A percentile compares a stretch with the other conserved stretches of the same genome.
These are phyloP conservation scores for Agrochola lota DNA, from an alignment of 2,888 invertebrate species.

Conservation along the genomic window DNA sequence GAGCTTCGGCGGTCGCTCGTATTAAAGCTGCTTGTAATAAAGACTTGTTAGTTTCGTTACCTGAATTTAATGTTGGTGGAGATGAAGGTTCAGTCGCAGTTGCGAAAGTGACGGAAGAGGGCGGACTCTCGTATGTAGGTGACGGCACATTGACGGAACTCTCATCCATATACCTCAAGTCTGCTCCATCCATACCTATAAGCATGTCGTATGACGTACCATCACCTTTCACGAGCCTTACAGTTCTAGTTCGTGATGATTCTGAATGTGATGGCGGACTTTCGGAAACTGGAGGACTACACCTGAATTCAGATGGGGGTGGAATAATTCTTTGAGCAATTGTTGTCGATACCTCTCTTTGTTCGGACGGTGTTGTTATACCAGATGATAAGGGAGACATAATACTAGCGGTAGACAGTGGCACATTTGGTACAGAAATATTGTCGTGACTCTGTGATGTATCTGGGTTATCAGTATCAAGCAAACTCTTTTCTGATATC, in stretches of 20 bases:
- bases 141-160: slow-evolving; percentile 95
- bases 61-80: slow-evolving; percentile 88
- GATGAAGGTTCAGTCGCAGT: slow-evolving; percentile 92
- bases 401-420: slow-evolving; percentile 79
- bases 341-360: slow-evolving; percentile 86
- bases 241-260: slow-evolving; percentile 89
- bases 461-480: slow-evolving; percentile 91
- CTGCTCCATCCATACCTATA: slow-evolving; percentile 95
- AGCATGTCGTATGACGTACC: slow-evolving; percentile 94
- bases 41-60: slow-evolving; percentile 91
- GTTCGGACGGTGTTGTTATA: slow-evolving; percentile 85
- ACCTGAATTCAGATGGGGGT: slow-evolving; percentile 93
- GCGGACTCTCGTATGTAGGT: slow-evolving; percentile 94
- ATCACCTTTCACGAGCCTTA: slow-evolving; percentile 90
- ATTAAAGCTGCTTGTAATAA: slow-evolving; percentile 94
- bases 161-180: slow-evolving; percentile 97
- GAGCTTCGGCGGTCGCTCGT: slow-evolving; percentile 92
- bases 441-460: slow-evolving; percentile 78
- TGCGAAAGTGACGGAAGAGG: slow-evolving; percentile 91
- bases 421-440: slow-evolving; percentile 78
- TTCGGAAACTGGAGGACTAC: slow-evolving; percentile 92
- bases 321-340: slow-evolving; percentile 93
- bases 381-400: slow-evolving; percentile 85
- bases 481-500: slow-evolving; percentile 92
- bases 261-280: slow-evolving; percentile 91